These are phyloP conservation scores for Brenthis daphne DNA, from an alignment of 2,888 invertebrate genomes.

Conservation along the genomic window DNA sequence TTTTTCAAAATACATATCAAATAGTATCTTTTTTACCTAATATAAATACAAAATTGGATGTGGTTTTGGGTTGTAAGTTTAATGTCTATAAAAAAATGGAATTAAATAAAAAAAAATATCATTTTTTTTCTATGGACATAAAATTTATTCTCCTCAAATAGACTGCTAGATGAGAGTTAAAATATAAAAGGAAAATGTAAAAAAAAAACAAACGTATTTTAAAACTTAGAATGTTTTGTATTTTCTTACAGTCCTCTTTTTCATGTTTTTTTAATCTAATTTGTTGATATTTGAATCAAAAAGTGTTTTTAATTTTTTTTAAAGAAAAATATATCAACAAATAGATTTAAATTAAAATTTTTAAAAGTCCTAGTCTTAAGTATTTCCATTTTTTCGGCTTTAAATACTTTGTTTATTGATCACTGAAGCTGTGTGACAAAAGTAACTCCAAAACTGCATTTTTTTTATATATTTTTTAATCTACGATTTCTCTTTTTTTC, in stretches of 20 bases:
- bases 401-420: not conserved
- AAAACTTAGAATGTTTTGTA: slow-evolving; percentile 34
- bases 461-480: not conserved
- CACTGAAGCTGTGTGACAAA: not conserved
- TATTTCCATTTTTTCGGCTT: slow-evolving; percentile 20
- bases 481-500: not conserved
- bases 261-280: not conserved
- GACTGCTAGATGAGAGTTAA: slow-evolving; percentile 27
- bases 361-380: slow-evolving; percentile 26
- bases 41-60: slow-evolving; percentile 16
- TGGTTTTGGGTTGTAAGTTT: slow-evolving; percentile 5
- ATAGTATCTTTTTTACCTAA: not conserved
- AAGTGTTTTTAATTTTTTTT: not conserved
- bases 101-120: not conserved
- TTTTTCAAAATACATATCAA: slow-evolving; percentile 8
- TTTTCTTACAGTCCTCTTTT: slow-evolving; percentile 35
- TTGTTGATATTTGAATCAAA: not conserved
- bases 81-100: slow-evolving; percentile 3
- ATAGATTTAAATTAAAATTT: not conserved
- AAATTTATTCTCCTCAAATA: slow-evolving; percentile 16
- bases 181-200: slow-evolving; percentile 4
- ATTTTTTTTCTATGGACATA: slow-evolving; percentile 21
- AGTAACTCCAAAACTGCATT: slow-evolving; percentile 1
- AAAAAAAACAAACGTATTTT: slow-evolving; percentile 25
- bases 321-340: slow-evolving; percentile 5